A percentile compares a stretch with the other conserved stretches of the same genome.
These are phyloP conservation scores for Pachycephus smyrnensis DNA, from an alignment of 2,888 invertebrate genomes.

Conservation along the genomic window DNA sequence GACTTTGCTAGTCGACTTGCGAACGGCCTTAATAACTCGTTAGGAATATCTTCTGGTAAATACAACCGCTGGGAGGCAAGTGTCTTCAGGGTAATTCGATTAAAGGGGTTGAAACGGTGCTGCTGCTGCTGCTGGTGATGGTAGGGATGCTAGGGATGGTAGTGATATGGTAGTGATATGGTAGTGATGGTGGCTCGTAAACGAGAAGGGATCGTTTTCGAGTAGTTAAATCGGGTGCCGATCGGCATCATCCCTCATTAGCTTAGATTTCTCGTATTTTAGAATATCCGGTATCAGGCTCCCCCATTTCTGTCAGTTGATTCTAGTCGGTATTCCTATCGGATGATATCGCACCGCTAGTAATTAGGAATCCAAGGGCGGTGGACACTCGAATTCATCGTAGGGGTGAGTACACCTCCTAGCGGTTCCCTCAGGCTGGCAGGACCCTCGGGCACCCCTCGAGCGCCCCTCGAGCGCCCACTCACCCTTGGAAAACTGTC, in stretches of 20 bases:
- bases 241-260: slow-evolving; percentile 47
- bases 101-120: neutral
- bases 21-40: neutral
- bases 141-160: too few relatives aligned
- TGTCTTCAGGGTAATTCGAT: neutral
- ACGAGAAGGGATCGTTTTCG: neutral
- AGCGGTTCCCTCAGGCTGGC: slow-evolving; percentile 5
- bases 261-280: slow-evolving; percentile 54
- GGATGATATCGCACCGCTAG: slow-evolving; percentile 43
- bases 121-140: neutral
- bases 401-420: slow-evolving; percentile 25
- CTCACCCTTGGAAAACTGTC: slow-evolving; percentile 58
- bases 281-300: slow-evolving; percentile 35
- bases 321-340: slow-evolving; percentile 43
- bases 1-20: neutral
- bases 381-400: slow-evolving; percentile 63
- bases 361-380: slow-evolving; percentile 53
- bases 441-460: slow-evolving; percentile 24
- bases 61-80: neutral
- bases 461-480: slow-evolving; percentile 33
- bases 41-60: neutral
- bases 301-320: slow-evolving; percentile 18
- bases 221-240: neutral
- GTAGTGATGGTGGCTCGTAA: neutral
- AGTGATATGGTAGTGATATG: too few relatives aligned